A percentile compares a stretch with the other conserved stretches of the same genome.
phyloP scores from a whole-genome alignment of 1,140 invertebrate genomes.

The Polypedilum pembai region DNA sequence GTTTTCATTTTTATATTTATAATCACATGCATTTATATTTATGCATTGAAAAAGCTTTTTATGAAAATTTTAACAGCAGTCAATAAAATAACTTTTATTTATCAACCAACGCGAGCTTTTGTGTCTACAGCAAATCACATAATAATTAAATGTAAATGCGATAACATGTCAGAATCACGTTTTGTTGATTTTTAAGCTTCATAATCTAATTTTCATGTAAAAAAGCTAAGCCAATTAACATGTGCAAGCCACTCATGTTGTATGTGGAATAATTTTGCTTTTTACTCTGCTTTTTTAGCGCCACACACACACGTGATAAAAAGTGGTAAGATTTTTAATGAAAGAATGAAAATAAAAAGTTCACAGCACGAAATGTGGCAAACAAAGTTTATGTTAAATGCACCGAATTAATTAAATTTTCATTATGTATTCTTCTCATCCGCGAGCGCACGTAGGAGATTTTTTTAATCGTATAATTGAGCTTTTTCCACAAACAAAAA shows the following conservation, averaged over 20 bases:
- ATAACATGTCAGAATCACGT: constrained; percentile 3
- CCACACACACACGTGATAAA: neutral
- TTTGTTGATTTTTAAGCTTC: constrained; percentile 4
- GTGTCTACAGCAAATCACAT: no score
- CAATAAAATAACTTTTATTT: no score
- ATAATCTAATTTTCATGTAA: neutral
- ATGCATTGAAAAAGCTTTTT: no score
- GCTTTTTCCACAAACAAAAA: neutral
- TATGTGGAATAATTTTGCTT: neutral
- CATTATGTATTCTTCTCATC: neutral
- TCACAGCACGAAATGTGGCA: neutral
- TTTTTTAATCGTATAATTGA: neutral
- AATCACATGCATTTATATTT: no score
- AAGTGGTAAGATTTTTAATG: neutral
- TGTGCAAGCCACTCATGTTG: neutral
- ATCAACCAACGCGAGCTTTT: no score
- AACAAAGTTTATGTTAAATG: neutral
- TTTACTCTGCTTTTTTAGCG: neutral
- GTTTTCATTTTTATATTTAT: no score
- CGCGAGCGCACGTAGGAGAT: neutral
- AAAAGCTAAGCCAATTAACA: neutral
- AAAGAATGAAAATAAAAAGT: neutral
- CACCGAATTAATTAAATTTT: neutral
- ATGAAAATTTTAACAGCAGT: no score
- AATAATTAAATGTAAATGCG: neutral